phyloP scores from a whole-genome alignment of 2,113 vertebrate genomes.

The Amazona vittata region DNA sequence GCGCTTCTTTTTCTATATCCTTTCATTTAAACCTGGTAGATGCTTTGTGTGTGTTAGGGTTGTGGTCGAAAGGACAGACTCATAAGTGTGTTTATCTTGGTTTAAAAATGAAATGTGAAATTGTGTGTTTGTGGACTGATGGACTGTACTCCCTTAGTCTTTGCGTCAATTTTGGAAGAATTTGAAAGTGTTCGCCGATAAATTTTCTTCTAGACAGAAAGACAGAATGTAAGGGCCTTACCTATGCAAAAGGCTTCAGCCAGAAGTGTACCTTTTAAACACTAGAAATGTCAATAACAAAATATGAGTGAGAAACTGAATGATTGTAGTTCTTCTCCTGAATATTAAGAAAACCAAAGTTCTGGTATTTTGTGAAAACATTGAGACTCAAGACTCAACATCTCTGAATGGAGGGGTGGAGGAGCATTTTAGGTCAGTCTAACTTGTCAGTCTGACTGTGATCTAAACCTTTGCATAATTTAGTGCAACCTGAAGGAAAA shows the following conservation, averaged over 20 bases:
- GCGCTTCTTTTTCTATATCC: accelerated
- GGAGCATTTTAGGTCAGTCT: neutral
- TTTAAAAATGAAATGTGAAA: neutral
- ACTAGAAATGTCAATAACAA: neutral
- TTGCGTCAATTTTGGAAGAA: neutral
- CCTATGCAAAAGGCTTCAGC: neutral
- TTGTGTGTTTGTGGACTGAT: neutral
- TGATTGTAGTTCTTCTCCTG: neutral
- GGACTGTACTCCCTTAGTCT: neutral
- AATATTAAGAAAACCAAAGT: neutral
- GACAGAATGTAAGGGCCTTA: neutral
- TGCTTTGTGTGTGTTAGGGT: neutral
- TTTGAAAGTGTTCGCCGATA: neutral
- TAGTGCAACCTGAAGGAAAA: neutral
- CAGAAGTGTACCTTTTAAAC: neutral
- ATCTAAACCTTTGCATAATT: neutral
- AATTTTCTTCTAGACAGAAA: neutral
- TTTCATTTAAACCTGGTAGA: neutral
- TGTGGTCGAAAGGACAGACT: neutral
- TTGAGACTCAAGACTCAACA: neutral
- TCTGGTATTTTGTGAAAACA: neutral
- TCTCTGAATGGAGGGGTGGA: neutral
- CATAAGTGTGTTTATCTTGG: neutral
- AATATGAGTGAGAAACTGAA: neutral
- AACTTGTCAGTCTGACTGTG: neutral